phyloP scores from a whole-genome alignment of 2,888 invertebrate genomes.

The Plagiodera versicolora region DNA sequence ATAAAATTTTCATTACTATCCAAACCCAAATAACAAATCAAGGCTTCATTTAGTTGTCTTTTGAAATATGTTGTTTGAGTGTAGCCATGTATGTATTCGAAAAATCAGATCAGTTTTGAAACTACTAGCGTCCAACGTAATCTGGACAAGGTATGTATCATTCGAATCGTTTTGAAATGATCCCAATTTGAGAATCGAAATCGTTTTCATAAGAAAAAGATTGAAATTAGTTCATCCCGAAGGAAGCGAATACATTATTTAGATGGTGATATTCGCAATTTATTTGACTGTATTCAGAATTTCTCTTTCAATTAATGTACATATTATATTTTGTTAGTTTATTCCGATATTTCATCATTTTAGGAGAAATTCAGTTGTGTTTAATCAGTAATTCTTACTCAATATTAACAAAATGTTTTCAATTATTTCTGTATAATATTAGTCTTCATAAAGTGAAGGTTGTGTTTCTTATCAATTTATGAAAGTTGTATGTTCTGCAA shows the following conservation, averaged over 20 bases:
- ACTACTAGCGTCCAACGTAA: too few species aligned
- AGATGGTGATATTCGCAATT: too few species aligned
- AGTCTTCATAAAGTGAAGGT: slow-evolving; percentile 18
- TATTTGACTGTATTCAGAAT: slow-evolving; percentile 14
- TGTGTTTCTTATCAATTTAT: slow-evolving; percentile 23
- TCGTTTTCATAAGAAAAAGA: too few species aligned
- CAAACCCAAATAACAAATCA: slow-evolving; percentile 3
- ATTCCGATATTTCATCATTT: slow-evolving; percentile 3
- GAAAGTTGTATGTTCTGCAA: slow-evolving; percentile 13
- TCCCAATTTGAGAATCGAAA: too few species aligned
- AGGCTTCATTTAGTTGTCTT: slow-evolving; percentile 19
- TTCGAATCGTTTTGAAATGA: too few species aligned
- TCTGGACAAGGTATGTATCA: too few species aligned
- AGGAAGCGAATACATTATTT: too few species aligned
- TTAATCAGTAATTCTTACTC: neutral
- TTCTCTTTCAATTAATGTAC: slow-evolving; percentile 1
- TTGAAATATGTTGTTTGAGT: neutral
- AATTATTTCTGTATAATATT: slow-evolving; percentile 9
- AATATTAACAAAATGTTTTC: slow-evolving; percentile 8
- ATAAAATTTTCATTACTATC: neutral
- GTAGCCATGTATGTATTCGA: too few species aligned
- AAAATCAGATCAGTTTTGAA: too few species aligned
- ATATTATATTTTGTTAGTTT: neutral
- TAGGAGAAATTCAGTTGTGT: slow-evolving; percentile 5
- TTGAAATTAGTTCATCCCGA: too few species aligned